Percentiles rank a stretch among this genome's conserved stretches.
Evolutionary conservation across 2,113 vertebrate species (phyloP).

Genomic region (Ginglymostoma cirratum): DNA sequence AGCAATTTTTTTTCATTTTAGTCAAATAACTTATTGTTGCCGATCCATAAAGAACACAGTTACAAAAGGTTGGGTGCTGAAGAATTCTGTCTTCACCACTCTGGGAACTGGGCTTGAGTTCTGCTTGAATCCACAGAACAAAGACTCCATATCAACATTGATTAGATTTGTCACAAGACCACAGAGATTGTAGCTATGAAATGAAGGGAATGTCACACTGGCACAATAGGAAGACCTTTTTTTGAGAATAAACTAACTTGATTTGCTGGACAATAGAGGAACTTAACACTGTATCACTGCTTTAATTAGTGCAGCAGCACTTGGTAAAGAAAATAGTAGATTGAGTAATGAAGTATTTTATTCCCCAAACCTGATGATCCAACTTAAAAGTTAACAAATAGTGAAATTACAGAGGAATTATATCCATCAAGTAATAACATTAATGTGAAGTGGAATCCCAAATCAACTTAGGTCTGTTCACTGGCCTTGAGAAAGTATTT

Average conservation of each 20-base stretch:
- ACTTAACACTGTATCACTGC: not conserved
- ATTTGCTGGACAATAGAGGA: not conserved
- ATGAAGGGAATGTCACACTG: not conserved
- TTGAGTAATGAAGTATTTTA: not conserved
- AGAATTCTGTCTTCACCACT: not conserved
- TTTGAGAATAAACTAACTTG: not conserved
- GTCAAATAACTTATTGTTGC: not conserved
- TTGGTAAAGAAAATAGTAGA: not conserved
- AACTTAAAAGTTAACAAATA: not conserved
- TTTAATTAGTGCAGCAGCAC: not conserved
- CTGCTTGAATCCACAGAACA: not conserved
- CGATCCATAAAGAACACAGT: not conserved
- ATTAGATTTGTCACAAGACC: not conserved
- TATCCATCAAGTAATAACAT: not conserved
- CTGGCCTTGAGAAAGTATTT: conserved; percentile 13
- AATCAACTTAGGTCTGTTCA: not conserved
- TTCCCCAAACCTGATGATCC: not conserved
- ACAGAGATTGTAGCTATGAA: not conserved
- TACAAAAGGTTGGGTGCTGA: not conserved
- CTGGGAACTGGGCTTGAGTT: not conserved
- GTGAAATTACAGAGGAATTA: not conserved
- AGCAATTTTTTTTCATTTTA: not conserved
- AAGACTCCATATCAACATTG: not conserved
- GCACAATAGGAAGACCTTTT: not conserved
- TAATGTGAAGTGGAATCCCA: not conserved